phyloP scores from a whole-genome alignment of 2,113 vertebrate species.

The Stercorarius parasiticus region DNA sequence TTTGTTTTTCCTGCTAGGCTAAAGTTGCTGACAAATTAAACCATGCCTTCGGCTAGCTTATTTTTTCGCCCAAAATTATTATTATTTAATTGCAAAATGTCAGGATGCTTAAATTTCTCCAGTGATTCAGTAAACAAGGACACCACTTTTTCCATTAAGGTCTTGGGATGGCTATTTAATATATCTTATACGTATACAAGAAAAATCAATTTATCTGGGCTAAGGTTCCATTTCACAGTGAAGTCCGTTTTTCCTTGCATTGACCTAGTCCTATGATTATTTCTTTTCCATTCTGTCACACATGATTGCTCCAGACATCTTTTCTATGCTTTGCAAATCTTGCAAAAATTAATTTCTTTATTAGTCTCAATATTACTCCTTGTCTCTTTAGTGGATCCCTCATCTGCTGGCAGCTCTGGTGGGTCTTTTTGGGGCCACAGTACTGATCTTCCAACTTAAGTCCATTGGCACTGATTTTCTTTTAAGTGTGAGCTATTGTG shows the following conservation, averaged over 20 bases:
- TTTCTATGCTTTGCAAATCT: neutral
- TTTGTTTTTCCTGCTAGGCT: neutral
- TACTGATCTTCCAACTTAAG: neutral
- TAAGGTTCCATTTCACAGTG: neutral
- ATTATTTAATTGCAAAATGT: neutral
- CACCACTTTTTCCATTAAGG: neutral
- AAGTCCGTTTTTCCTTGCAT: neutral
- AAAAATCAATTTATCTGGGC: neutral
- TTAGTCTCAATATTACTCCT: neutral
- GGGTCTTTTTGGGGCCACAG: neutral
- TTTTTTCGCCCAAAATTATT: accelerated
- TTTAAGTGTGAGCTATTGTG: neutral
- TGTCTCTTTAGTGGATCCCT: neutral
- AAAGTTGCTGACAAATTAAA: conserved; percentile 25
- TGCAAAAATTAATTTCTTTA: neutral
- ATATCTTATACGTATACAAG: neutral
- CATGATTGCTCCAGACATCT: neutral
- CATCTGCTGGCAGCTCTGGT: neutral
- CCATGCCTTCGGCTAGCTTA: neutral
- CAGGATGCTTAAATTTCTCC: conserved; percentile 7
- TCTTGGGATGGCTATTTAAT: neutral
- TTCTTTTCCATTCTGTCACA: neutral
- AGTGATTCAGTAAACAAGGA: neutral
- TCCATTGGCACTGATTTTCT: neutral
- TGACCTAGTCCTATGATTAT: neutral